Evolutionary conservation across 2,797 vertebrate species (phyloP), one percentile per base, ranked within the genome.

Genomic region (Octomys mimax): DNA sequence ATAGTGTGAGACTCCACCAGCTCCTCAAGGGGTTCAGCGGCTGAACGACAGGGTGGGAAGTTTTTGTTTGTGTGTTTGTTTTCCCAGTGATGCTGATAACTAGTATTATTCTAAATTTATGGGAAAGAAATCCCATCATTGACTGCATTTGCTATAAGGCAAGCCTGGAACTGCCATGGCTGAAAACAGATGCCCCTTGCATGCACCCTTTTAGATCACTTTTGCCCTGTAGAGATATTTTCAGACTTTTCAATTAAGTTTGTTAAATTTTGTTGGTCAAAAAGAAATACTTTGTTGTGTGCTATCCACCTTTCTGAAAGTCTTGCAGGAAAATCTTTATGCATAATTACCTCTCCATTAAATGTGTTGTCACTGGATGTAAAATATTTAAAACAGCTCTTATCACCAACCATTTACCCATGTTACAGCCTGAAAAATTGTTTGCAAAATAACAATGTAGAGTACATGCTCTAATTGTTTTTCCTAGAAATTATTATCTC

Each of bases 301-400:
- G 1, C 18, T 78, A 80, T 88, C 80, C 19, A 86, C 7, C 39
- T 93, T 86, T 71, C 3, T 84, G 21, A 91, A 96, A 82, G 80
- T 77, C 36, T 96, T 85, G 0, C n/a, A 77, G 93, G 49, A 31
- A 84, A 79, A 28, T 21, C 5, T 83, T 79, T 54, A 31, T 89
- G 2, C 62, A 46, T 84, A 93, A 81, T 87, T 89, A 57, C 22
- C 0, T 78, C 14, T 9, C 3, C 64, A 28, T 66, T 68, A 8
- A 84, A 89, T 39, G 21, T 71, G 73, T 92, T 18, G 19, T 61
- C 52, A 85, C 46, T 66, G 21, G 9, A 2, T 36, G 78, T n/a
- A 24, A 87, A 82, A 82, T 46, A 85, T 16, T 5, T 75, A 68
- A n/a, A 87, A 84, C 21, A 61, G 39, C 89, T 80, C n/a, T 81